Evolutionary conservation across 2,113 vertebrate genomes (phyloP).

Genomic region (Oreotragus oreotragus): DNA sequence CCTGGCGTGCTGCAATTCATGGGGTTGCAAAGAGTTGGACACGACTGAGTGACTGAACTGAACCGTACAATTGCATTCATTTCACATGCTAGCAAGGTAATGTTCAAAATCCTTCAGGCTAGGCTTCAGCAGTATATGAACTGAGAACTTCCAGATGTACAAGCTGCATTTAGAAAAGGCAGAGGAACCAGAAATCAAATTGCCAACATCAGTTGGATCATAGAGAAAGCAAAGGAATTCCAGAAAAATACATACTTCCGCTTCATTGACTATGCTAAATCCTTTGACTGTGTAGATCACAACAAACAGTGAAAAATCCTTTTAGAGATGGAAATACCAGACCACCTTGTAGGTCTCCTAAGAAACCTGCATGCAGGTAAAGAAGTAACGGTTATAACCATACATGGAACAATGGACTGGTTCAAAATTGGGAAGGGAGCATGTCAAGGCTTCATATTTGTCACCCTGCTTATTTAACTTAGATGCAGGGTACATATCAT

Average conservation of each 20-base stretch:
- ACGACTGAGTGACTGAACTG: too few species aligned
- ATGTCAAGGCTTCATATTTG: background rate
- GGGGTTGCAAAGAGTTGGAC: too few species aligned
- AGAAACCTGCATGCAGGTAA: background rate
- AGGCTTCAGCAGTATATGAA: background rate
- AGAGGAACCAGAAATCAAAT: background rate
- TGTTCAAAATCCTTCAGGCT: background rate
- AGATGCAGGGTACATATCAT: background rate
- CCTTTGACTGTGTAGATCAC: background rate
- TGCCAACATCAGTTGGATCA: background rate
- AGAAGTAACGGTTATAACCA: background rate
- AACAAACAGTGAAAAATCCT: background rate
- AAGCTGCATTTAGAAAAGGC: background rate
- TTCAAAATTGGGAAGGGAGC: background rate
- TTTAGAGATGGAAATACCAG: background rate
- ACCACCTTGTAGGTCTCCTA: background rate
- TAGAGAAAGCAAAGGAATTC: background rate
- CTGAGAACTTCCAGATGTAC: background rate
- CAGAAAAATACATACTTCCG: background rate
- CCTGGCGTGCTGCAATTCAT: too few species aligned
- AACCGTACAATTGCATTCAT: background rate
- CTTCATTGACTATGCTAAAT: background rate
- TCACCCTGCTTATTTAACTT: background rate
- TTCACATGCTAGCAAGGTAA: background rate
- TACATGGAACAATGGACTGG: background rate